Base-by-base conservation (phyloP, 2,888 invertebrate genomes). In the Lasioglossum figueresi region DNA sequence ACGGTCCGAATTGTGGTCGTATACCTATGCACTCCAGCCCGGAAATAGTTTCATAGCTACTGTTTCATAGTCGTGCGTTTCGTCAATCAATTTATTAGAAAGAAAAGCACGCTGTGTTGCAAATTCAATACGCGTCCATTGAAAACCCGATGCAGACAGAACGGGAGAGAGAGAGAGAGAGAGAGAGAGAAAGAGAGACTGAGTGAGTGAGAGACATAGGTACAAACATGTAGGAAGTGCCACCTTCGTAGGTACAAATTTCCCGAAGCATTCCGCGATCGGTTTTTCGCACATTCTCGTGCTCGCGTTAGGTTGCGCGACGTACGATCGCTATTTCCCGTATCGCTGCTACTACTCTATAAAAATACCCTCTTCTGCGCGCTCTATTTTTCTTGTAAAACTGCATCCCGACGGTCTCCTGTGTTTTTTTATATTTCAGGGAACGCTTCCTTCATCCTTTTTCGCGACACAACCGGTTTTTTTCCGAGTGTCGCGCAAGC, bases 31-130 rank as follows among this genome's bases (percentile, higher is more conserved):
- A 31, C 37, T 75, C 40, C 45, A 45, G 8, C 16, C 10, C 48
- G 71, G 45, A 72, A 79, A 76, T 68, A 63, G 37, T 16, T n/a
- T n/a, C n/a, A n/a, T n/a, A 74, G 16, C 72, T 12, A 72, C 31
- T 48, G 59, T n/a, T 74, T 70, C 72, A 45, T 59, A 23, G 45
- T 12, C 52, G 73, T 48, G 72, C 10, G 63, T 84, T 84, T 83
- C 76, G 75, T 73, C 82, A 75, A 79, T 86, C 80, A 84, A 77
- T 80, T 81, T 82, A 80, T 82, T 79, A 83, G 81, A 75, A 79
- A 19, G 45, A 40, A 78, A 83, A 78, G 76, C 68, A 80, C 27
- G 59, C 43, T 56, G 52, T 12, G 23, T n/a, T n/a, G 68, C 40
- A 68, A 85, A 87, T 85, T 83, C 70, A 79, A 77, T 72, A 72